Evolutionary conservation across 2,113 vertebrate species (phyloP).

Genomic region (Phaetusa simplex): DNA sequence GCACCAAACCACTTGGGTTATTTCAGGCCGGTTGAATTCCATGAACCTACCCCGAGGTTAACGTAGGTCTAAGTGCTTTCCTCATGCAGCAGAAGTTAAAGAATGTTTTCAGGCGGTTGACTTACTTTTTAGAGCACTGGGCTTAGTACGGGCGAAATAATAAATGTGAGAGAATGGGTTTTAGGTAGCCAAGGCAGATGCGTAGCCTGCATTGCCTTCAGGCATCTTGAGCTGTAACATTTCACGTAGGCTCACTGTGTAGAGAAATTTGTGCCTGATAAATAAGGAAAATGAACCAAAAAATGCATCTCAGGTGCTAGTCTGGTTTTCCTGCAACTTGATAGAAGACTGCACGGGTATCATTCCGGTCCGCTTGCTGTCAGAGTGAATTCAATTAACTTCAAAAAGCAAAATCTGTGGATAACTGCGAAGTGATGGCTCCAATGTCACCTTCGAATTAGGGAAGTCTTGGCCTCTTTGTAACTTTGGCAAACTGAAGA

Average conservation of each 20-base stretch:
- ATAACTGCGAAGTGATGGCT: neutral
- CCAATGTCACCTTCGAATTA: constrained; percentile 18
- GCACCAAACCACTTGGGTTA: neutral
- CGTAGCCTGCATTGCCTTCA: neutral
- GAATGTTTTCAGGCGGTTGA: neutral
- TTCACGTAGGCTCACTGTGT: neutral
- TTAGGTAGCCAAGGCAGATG: neutral
- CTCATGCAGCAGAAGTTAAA: neutral
- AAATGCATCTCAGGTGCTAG: neutral
- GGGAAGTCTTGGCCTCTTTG: neutral
- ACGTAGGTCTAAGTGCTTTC: neutral
- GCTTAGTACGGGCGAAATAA: neutral
- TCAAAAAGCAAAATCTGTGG: neutral
- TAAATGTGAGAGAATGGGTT: neutral
- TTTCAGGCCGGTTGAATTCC: neutral
- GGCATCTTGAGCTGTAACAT: neutral
- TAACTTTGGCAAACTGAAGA: neutral
- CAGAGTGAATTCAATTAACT: neutral
- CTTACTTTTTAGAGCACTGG: neutral
- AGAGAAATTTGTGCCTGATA: neutral
- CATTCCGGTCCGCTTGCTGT: neutral
- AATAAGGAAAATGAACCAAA: neutral
- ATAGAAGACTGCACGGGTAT: neutral
- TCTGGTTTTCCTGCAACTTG: neutral
- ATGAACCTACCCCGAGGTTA: neutral